Evolutionary conservation across 2,888 invertebrate genomes (phyloP), one percentile per base, ranked within the genome.

Genomic region (Vesta saturnalis): DNA sequence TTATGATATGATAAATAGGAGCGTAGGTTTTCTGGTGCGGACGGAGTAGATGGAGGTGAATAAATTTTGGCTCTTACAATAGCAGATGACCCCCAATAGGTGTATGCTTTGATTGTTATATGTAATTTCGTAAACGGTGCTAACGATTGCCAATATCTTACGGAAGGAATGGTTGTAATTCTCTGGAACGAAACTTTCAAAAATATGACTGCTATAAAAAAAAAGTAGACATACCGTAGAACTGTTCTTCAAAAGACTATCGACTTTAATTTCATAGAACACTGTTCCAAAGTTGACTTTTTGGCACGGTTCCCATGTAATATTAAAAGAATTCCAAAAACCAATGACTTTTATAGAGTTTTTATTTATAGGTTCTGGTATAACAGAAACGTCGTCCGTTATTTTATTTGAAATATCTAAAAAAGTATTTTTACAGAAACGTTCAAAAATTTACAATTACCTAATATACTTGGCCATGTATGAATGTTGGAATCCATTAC

Each of bases 21-120:
- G 49, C 96, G 85, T 0, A 94, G 88, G 61, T 89, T 87, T 0
- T 87, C 85, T 0, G 96, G 96, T 19, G 89, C 89, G 1, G 91
- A 89, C 0, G 96, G 96, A 18, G 90, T 89, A 8, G 94, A 93
- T 70, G 93, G 90, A 0, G 96, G 96, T 0, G 96, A 93, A 77
- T 88, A 88, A 0, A 93, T 80, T n/a, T 85, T 84, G 0, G 88
- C 87, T 0, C 88, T 85, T 0, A 90, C 88, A 15, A 89, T 87
- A 1, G 87, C 85, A 0, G 94, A 91, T 1, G 91, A 89, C 14
- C 93, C 93, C 96, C 96, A 96, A 76, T 91, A 91, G 0, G 95
- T 94, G 80, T 91, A 92, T 0, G 95, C 92, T 35, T 93, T 89
- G 2, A 97, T 88, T 1, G 91, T 89, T 16, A 95, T 89, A 64